Conservation (phyloP, 1,140 invertebrate species). For the Patella vulgata region DNA sequence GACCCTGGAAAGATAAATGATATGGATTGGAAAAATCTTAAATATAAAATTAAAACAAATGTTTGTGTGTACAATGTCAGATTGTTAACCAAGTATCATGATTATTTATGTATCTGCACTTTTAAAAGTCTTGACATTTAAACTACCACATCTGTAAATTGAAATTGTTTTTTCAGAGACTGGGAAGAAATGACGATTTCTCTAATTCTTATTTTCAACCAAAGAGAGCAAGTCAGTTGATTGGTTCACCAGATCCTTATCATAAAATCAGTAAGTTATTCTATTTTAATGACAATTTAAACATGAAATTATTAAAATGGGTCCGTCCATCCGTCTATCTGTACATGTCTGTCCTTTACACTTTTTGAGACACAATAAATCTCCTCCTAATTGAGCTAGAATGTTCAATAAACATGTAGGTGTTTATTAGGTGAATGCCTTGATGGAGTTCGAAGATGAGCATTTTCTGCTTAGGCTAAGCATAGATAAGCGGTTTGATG, state of each 20-base stretch:
- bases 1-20: too few relatives aligned
- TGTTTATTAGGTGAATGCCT: too few relatives aligned
- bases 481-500: too few relatives aligned
- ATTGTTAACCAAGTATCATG: too few relatives aligned
- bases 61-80: too few relatives aligned
- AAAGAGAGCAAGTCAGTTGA: slow-evolving; percentile 72
- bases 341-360: background rate
- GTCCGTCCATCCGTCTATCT: background rate
- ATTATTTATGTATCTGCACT: too few relatives aligned
- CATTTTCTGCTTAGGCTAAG: too few relatives aligned
- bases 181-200: slow-evolving; percentile 74
- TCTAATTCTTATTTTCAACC: slow-evolving; percentile 80
- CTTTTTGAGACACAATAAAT: background rate
- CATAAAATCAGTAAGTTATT: slow-evolving; percentile 36
- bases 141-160: slow-evolving; percentile 40
- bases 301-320: background rate
- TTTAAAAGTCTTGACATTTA: background rate
- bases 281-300: background rate
- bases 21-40: too few relatives aligned
- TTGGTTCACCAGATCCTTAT: slow-evolving; percentile 68
- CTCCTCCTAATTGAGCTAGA: too few relatives aligned
- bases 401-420: background rate
- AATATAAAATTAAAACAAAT: too few relatives aligned
- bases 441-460: too few relatives aligned
- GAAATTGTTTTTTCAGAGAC: slow-evolving; percentile 68